A percentile compares a stretch with the other conserved stretches of the same genome.
Evolutionary conservation across 1,140 invertebrate species (phyloP).

Genomic region (Macrobrachium rosenbergii): DNA sequence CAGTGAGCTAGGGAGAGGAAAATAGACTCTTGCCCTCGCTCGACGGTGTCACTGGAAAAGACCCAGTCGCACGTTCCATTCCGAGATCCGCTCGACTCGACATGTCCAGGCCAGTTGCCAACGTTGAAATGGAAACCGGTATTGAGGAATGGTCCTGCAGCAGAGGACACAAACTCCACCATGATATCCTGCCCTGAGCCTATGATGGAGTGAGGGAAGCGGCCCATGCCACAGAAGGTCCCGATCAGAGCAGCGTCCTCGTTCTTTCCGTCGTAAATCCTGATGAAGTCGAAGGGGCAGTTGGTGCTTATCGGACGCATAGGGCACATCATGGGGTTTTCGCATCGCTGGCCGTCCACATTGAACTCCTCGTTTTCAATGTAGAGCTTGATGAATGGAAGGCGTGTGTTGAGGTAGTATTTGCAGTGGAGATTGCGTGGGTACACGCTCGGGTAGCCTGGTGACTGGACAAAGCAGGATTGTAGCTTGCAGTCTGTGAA

Average conservation of each 20-base stretch:
- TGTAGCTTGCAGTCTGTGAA: slow-evolving; percentile 83
- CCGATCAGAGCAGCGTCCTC: slow-evolving; percentile 88
- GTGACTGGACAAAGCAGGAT: slow-evolving; percentile 92
- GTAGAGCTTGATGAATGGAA: slow-evolving; percentile 91
- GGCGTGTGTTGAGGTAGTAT: slow-evolving; percentile 86
- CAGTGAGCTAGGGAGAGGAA: slow-evolving; percentile 92
- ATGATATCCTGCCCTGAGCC: slow-evolving; percentile 90
- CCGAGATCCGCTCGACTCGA: slow-evolving; percentile 84
- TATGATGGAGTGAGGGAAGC: slow-evolving; percentile 94
- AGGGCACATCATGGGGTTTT: slow-evolving; percentile 94
- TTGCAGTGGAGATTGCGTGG: slow-evolving; percentile 90
- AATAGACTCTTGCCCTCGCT: slow-evolving; percentile 71
- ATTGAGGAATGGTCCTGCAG: slow-evolving; percentile 86
- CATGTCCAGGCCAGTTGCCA: slow-evolving; percentile 91
- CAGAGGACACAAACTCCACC: slow-evolving; percentile 91
- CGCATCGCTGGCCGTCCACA: slow-evolving; percentile 91
- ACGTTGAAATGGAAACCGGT: slow-evolving; percentile 95
- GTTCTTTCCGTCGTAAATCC: slow-evolving; percentile 90
- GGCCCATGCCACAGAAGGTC: slow-evolving; percentile 93
- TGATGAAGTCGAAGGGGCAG: slow-evolving; percentile 92
- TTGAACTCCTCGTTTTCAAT: slow-evolving; percentile 95
- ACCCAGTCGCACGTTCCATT: slow-evolving; percentile 89
- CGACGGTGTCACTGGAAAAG: slow-evolving; percentile 83
- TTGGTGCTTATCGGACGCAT: slow-evolving; percentile 89
- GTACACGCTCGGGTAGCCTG: slow-evolving; percentile 92